Conservation (phyloP, 2,888 invertebrate genomes). For the Chymomyza caudatula region DNA sequence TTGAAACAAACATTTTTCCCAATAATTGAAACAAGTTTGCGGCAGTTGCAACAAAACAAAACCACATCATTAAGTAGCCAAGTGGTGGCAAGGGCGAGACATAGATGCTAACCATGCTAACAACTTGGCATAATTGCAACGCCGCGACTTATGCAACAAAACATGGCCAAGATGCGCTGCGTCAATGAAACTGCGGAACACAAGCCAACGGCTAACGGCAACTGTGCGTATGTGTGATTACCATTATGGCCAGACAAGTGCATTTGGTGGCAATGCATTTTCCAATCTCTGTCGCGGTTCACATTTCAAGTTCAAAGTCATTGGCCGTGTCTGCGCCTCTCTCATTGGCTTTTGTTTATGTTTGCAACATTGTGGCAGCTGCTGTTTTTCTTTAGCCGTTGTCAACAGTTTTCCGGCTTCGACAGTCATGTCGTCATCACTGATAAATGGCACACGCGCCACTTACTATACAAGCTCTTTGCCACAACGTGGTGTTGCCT, state of each 20-base stretch:
- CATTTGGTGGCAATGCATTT: not conserved
- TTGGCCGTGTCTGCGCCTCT: conserved; percentile 44
- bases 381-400: conserved; percentile 1
- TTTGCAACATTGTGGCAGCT: conserved; percentile 3
- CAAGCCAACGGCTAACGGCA: too few relatives aligned
- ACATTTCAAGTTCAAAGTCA: conserved; percentile 62
- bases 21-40: conserved; percentile 49
- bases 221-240: not conserved
- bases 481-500: too few relatives aligned
- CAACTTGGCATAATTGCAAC: conserved; percentile 30
- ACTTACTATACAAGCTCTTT: too few relatives aligned
- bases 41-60: not conserved
- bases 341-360: not conserved
- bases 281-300: not conserved
- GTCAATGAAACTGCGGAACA: not conserved
- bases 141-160: conserved; percentile 23
- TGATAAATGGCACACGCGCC: too few relatives aligned
- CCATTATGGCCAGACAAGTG: not conserved
- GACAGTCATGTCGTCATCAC: conserved; percentile 28
- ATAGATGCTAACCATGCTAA: not conserved
- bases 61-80: conserved; percentile 30
- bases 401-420: conserved; percentile 7
- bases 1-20: conserved; percentile 32
- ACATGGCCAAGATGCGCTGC: not conserved
- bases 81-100: not conserved